A percentile compares a stretch with the other conserved stretches of the same genome.
These are phyloP conservation scores for Eupithecia abbreviata DNA, from an alignment of 2,888 invertebrate species.

Conservation along the genomic window DNA sequence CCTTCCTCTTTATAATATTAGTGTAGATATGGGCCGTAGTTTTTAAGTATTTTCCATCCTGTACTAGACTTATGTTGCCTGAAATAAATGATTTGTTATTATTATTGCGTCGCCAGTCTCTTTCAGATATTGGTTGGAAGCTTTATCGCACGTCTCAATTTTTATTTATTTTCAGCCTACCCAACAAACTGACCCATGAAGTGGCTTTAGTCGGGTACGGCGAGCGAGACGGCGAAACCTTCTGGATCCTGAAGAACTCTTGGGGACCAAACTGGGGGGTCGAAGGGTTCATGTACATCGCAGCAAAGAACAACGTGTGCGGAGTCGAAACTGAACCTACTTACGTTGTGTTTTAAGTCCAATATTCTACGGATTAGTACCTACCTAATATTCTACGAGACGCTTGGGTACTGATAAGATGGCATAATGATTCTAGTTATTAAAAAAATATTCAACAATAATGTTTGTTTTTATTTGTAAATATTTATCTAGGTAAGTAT, in stretches of 20 bases:
- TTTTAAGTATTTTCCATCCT: too few relatives aligned
- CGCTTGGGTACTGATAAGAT: background rate
- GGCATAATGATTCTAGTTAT: too few relatives aligned
- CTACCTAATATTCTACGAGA: background rate
- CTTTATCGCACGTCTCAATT: too few relatives aligned
- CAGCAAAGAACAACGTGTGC: conserved; percentile 93
- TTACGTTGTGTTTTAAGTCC: conserved; percentile 66
- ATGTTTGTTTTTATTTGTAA: background rate
- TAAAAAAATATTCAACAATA: background rate
- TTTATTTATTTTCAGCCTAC: background rate
- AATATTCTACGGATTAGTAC: background rate
- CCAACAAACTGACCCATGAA: conserved; percentile 88
- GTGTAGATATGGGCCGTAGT: too few relatives aligned
- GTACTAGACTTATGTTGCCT: too few relatives aligned
- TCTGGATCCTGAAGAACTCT: conserved; percentile 97
- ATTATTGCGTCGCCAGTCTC: too few relatives aligned
- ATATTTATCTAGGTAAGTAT: background rate
- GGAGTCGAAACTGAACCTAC: conserved; percentile 94
- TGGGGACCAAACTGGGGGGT: conserved; percentile 98
- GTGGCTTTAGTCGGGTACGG: conserved; percentile 96
- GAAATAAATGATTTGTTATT: too few relatives aligned
- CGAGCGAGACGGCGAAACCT: conserved; percentile 89
- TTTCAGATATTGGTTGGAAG: too few relatives aligned
- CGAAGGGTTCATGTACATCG: conserved; percentile 95
- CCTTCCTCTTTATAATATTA: too few relatives aligned